Evolutionary conservation across 2,113 vertebrate species (phyloP), one percentile per base, ranked within the genome.

Genomic region (Menidia beryllina): DNA sequence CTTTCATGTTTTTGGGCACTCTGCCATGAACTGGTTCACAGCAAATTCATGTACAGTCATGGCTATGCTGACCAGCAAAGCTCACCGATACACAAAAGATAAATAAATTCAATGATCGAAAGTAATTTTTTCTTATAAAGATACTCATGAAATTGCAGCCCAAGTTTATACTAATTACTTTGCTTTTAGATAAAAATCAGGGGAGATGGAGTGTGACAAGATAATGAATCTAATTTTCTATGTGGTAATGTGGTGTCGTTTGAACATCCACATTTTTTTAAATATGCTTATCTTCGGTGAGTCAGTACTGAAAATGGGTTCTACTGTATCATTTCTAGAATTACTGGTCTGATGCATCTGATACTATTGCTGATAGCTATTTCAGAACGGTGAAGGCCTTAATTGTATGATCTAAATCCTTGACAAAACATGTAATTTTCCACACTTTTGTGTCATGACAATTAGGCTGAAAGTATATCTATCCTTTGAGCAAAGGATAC

Each of bases 21-120:
- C 13, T 59, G 60, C 45, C 57, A 65, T 45, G 26, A 75, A 65
- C 19, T 50, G 68, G 56, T 58, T 74, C 56, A 10, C 49, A 53
- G 49, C 41, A 15, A 68, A 66, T 59, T 20, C 27, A 17, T 52
- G 15, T 66, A 30, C 51, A 62, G 5, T 34, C 30, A 34, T 34
- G 30, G 2, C 30, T 34, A 10, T 34, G 10, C 30, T 8, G 30
- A 34, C 7, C 2, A 34, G 5, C 30, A 34, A 34, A 34, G 10
- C 30, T 34, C 30, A 34, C 30, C 10, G 5, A 8, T 34, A 34
- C 30, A 34, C 30, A 34, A 8, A n/a, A 34, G 7, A 8, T 25
- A 39, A 39, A n/a, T 19, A 2, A 45, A n/a, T 17, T 17, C 5
- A 43, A 3, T 17, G 4, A 45, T 7, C 17, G 41, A 14, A 19